These are phyloP conservation scores for Anhinga anhinga DNA, from an alignment of 2,113 vertebrate species.

Conservation along the genomic window DNA sequence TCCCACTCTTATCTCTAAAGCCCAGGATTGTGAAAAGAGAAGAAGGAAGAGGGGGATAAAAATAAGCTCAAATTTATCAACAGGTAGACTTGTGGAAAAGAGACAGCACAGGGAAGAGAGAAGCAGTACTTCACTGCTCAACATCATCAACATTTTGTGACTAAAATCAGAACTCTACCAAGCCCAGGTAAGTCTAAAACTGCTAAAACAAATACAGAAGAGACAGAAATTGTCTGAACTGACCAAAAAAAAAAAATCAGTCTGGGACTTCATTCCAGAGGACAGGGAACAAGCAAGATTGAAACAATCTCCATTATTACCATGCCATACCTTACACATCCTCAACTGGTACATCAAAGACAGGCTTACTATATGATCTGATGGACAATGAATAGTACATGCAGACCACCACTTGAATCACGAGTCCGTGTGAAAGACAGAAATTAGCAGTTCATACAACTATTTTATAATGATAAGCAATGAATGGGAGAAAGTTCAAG, in stretches of 20 bases:
- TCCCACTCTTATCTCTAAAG: neutral
- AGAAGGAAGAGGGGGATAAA: neutral
- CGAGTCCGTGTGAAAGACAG: neutral
- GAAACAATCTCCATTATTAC: neutral
- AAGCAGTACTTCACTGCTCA: neutral
- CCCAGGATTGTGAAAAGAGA: neutral
- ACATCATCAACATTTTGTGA: neutral
- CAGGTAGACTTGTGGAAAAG: neutral
- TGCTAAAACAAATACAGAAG: neutral
- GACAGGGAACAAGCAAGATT: neutral
- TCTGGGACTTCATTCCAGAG: neutral
- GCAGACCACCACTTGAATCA: neutral
- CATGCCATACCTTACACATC: rapidly evolving
- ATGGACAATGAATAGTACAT: rapidly evolving
- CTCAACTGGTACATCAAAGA: neutral
- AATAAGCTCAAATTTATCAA: neutral
- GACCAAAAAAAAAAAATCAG: neutral
- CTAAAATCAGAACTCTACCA: neutral
- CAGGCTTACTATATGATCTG: neutral
- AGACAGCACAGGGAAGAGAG: neutral
- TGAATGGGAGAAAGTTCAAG: neutral
- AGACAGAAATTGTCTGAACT: neutral
- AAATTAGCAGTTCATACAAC: neutral
- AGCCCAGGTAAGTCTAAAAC: neutral
- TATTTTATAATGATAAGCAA: neutral